phyloP scores from a whole-genome alignment of 2,113 vertebrate species.

The Struthio camelus region DNA sequence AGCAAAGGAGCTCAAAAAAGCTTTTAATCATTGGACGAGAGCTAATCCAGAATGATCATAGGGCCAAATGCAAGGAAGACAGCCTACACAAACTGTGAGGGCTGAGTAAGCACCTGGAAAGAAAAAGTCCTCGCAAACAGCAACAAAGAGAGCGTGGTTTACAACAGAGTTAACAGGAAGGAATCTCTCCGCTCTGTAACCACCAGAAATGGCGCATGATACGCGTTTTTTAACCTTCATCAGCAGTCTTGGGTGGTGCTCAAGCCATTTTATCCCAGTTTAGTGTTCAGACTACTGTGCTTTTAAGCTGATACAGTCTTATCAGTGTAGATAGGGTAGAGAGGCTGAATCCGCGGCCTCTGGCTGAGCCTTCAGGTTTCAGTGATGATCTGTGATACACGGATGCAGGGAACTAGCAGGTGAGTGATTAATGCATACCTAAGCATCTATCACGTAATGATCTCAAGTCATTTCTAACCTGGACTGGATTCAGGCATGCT shows the following conservation, averaged over 20 bases:
- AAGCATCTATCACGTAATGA: background rate
- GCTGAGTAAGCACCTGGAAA: background rate
- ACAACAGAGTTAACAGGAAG: background rate
- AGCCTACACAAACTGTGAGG: background rate
- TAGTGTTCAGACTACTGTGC: background rate
- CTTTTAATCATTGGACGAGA: background rate
- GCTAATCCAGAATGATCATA: background rate
- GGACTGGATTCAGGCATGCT: background rate
- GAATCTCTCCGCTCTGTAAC: background rate
- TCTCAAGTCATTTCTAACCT: background rate
- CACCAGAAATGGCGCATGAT: background rate
- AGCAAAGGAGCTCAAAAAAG: background rate
- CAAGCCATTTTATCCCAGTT: background rate
- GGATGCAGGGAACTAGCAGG: background rate
- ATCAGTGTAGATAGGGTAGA: too few species aligned
- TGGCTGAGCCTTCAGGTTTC: background rate
- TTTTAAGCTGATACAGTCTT: background rate
- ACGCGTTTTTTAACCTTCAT: background rate
- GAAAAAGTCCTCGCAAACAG: conserved; percentile 12
- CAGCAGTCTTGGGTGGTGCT: background rate
- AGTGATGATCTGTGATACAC: background rate
- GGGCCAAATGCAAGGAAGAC: background rate
- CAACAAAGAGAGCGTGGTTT: conserved; percentile 2
- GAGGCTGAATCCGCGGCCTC: background rate
- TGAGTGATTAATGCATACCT: background rate